Conservation (phyloP, 2,888 invertebrate genomes). For the Autographa pulchrina region DNA sequence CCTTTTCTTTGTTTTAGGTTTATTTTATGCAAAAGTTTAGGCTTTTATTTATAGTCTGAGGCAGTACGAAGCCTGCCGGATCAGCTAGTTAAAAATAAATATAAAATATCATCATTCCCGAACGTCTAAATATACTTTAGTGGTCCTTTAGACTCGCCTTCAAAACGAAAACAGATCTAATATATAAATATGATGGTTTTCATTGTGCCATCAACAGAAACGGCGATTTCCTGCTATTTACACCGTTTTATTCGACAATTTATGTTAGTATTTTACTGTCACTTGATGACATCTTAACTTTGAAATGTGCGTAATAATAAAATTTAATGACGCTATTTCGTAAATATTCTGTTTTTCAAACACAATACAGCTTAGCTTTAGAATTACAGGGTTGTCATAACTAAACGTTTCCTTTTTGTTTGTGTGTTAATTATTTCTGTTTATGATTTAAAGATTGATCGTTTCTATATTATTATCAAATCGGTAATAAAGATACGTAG, state of each 20-base stretch:
- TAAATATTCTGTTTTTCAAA: conserved; percentile 55
- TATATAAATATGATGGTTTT: conserved; percentile 32
- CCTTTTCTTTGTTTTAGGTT: no score
- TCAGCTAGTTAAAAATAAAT: no score
- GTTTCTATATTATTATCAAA: no score
- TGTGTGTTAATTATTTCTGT: conserved; percentile 10
- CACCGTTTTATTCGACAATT: conserved; percentile 53
- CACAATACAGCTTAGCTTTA: conserved; percentile 32
- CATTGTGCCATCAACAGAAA: conserved; percentile 40
- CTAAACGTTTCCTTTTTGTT: conserved; percentile 19
- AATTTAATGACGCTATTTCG: conserved; percentile 54
- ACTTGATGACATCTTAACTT: conserved; percentile 56
- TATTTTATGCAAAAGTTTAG: no score
- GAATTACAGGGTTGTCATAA: neutral
- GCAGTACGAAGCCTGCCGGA: no score
- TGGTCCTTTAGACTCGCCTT: conserved; percentile 20
- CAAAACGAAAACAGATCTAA: conserved; percentile 59
- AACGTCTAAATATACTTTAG: neutral
- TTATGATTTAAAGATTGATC: conserved; percentile 5
- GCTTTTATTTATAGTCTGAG: no score
- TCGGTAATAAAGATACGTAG: no score
- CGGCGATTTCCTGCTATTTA: conserved; percentile 42
- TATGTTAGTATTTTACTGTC: conserved; percentile 55
- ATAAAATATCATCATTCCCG: neutral
- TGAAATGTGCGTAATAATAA: conserved; percentile 59